Percentiles rank a stretch among this genome's conserved stretches.
Conservation (phyloP, 2,888 invertebrate species). For the Eupeodes luniger region DNA sequence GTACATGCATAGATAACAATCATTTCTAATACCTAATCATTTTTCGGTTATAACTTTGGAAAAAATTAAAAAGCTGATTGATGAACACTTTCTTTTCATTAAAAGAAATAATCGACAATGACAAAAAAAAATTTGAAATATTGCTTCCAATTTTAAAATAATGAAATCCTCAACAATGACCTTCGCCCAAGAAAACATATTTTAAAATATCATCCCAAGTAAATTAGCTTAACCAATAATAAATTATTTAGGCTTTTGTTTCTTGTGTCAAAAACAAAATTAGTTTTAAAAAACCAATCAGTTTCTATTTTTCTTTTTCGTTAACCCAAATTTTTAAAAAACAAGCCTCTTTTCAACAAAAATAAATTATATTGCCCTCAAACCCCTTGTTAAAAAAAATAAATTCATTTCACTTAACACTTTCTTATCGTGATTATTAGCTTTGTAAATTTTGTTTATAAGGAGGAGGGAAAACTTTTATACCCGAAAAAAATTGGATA, state of each 20-base stretch:
- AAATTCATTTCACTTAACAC: slow-evolving; percentile 11
- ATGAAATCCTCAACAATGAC: neutral
- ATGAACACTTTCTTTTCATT: no score
- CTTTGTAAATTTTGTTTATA: neutral
- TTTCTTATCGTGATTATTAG: slow-evolving; percentile 21
- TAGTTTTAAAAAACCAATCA: neutral
- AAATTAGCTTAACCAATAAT: neutral
- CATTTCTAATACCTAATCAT: no score
- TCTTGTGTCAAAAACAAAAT: neutral
- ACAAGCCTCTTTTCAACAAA: neutral
- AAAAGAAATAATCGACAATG: no score
- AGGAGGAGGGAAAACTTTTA: neutral
- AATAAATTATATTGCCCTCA: neutral
- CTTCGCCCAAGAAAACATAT: neutral
- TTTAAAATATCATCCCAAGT: neutral
- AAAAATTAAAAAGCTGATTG: no score
- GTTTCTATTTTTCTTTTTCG: neutral
- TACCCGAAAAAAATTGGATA: neutral
- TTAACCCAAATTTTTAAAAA: neutral
- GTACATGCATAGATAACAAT: no score
- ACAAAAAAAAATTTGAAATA: no score
- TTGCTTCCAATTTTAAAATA: no score
- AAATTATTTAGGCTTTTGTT: neutral
- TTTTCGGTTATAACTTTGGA: no score
- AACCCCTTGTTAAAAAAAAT: neutral